A percentile compares a stretch with the other conserved stretches of the same genome.
Conservation (phyloP, 2,113 vertebrate species). For the Thinocorus orbignyianus region DNA sequence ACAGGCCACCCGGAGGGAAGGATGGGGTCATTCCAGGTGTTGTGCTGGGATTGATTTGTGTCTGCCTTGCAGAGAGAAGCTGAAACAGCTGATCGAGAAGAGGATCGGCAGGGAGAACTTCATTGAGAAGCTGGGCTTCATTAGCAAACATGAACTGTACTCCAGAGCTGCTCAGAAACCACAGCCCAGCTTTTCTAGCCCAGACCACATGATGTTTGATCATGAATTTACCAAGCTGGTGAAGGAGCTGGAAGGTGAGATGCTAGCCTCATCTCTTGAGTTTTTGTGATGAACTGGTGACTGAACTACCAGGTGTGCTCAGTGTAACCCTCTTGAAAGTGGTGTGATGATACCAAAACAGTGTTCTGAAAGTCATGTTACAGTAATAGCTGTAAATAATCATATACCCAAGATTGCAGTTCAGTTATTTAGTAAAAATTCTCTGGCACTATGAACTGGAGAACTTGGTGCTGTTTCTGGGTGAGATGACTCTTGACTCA, state of each 20-base stretch:
- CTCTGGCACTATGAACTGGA: background rate
- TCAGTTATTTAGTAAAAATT: background rate
- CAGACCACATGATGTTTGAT: constrained; percentile 97
- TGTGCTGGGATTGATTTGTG: background rate
- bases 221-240: constrained; percentile 98
- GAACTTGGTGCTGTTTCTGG: accelerated
- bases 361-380: background rate
- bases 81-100: constrained; percentile 98
- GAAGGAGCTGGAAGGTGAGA: constrained; percentile 95
- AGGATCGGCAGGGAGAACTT: constrained; percentile 98
- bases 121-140: constrained; percentile 93
- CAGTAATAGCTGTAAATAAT: background rate
- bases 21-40: background rate
- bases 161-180: constrained; percentile 95
- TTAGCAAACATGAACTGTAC: constrained; percentile 96
- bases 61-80: constrained; percentile 84
- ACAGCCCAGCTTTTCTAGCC: constrained; percentile 89
- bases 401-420: background rate
- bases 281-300: background rate
- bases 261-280: background rate
- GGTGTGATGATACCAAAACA: background rate
- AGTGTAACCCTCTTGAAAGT: background rate
- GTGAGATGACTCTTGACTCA: background rate
- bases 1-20: background rate
- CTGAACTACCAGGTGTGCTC: background rate